Percentiles rank a stretch among this genome's conserved stretches.
Conservation (phyloP, 2,888 invertebrate genomes). For the Eupithecia vulgata region DNA sequence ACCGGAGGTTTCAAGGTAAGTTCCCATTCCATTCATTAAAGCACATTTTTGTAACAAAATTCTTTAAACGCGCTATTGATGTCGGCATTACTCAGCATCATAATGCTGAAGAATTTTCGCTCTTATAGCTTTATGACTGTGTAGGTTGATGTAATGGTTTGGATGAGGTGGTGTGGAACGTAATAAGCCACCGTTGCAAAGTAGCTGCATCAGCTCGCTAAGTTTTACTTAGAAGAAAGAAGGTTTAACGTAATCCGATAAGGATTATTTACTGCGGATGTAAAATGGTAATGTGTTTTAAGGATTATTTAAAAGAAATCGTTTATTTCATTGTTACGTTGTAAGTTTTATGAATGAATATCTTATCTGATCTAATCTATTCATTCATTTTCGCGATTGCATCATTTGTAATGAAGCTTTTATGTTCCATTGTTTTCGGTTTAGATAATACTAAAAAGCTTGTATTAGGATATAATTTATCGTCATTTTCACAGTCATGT, state of each 20-base stretch:
- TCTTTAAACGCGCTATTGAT: slow-evolving; percentile 25
- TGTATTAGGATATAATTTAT: not conserved
- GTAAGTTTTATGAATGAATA: not conserved
- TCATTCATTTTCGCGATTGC: not conserved
- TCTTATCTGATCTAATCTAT: not conserved
- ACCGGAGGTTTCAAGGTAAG: slow-evolving; percentile 51
- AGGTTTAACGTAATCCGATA: slow-evolving; percentile 10
- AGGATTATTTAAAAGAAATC: not conserved
- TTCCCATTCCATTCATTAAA: slow-evolving; percentile 15
- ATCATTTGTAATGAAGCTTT: not conserved
- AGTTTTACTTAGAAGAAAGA: slow-evolving; percentile 13
- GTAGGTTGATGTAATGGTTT: slow-evolving; percentile 34
- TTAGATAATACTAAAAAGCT: not conserved
- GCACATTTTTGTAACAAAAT: slow-evolving; percentile 11
- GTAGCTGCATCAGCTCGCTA: slow-evolving; percentile 30
- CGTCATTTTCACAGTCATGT: not conserved
- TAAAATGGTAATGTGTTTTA: not conserved
- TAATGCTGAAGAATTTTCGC: slow-evolving; percentile 37
- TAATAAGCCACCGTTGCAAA: slow-evolving; percentile 33
- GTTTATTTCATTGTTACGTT: not conserved
- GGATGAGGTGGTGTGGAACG: slow-evolving; percentile 38
- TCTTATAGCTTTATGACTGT: slow-evolving; percentile 41
- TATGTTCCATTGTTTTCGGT: not conserved
- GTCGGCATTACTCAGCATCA: slow-evolving; percentile 26
- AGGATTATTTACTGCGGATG: slow-evolving; percentile 4